Evolutionary conservation across 2,888 invertebrate species (phyloP).

Genomic region (Phyllotreta striolata): DNA sequence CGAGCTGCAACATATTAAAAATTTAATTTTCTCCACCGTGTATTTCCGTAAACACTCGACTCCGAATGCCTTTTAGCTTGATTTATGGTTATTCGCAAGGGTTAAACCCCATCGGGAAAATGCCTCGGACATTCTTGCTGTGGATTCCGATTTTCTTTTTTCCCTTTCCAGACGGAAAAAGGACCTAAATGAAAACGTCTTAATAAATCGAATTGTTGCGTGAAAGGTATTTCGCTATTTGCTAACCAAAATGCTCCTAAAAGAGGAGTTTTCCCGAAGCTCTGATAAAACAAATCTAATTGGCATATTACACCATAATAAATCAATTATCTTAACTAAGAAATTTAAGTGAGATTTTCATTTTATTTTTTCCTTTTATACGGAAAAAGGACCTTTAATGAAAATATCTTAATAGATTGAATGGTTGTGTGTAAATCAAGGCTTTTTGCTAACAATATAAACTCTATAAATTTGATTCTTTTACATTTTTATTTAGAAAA

Average conservation of each 20-base stretch:
- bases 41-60: background rate
- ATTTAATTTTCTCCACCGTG: background rate
- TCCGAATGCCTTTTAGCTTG: slow-evolving; percentile 1
- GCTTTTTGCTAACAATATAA: too few species aligned
- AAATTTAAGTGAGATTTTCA: background rate
- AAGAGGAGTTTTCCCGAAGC: too few species aligned
- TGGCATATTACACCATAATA: background rate
- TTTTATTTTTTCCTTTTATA: too few species aligned
- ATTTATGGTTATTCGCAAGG: slow-evolving; percentile 9
- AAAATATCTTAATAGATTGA: too few species aligned
- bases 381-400: too few species aligned
- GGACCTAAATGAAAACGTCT: slow-evolving; percentile 11
- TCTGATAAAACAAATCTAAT: too few species aligned
- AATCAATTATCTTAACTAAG: background rate
- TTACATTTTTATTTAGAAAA: too few species aligned
- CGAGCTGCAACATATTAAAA: background rate
- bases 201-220: slow-evolving; percentile 8
- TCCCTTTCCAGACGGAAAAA: background rate
- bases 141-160: slow-evolving; percentile 6
- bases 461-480: too few species aligned
- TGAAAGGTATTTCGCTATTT: too few species aligned
- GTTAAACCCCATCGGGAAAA: slow-evolving; percentile 1
- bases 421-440: too few species aligned
- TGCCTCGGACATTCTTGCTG: background rate
- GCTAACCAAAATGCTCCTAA: too few species aligned